Conservation (phyloP, 2,113 vertebrate species). For the mouse (Mus musculus) region DNA sequence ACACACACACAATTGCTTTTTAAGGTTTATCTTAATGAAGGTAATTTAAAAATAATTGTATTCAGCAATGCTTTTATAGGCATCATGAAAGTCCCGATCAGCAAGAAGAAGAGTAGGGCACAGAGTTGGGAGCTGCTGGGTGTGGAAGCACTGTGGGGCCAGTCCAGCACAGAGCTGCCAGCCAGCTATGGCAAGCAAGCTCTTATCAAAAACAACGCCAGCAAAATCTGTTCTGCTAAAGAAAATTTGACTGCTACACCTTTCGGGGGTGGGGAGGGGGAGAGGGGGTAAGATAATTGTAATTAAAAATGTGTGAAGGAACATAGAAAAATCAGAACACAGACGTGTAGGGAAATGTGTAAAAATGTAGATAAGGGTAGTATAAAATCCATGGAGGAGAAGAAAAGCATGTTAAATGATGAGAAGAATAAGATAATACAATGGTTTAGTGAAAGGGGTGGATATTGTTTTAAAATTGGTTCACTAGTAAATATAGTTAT, state of each 20-base stretch:
- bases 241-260: not conserved
- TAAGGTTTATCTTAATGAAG: conserved; percentile 15
- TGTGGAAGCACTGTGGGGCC: not conserved
- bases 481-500: conserved; percentile 9
- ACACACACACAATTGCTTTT: conserved; percentile 32
- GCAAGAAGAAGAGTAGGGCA: not conserved
- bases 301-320: not conserved
- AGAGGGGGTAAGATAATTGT: not conserved
- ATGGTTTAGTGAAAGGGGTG: not conserved
- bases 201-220: not conserved
- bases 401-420: not conserved
- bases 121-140: not conserved
- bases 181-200: not conserved
- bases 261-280: not conserved
- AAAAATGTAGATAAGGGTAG: not conserved
- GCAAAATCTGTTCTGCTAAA: not conserved
- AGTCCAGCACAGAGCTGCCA: not conserved
- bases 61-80: not conserved
- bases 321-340: conserved; percentile 4
- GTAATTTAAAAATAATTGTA: not conserved
- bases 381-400: not conserved
- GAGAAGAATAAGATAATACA: not conserved
- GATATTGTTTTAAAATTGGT: not conserved
- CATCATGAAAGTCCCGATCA: not conserved
- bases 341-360: not conserved